Base-by-base conservation (phyloP, 2,888 invertebrate species). In the Eupithecia subfuscata region DNA sequence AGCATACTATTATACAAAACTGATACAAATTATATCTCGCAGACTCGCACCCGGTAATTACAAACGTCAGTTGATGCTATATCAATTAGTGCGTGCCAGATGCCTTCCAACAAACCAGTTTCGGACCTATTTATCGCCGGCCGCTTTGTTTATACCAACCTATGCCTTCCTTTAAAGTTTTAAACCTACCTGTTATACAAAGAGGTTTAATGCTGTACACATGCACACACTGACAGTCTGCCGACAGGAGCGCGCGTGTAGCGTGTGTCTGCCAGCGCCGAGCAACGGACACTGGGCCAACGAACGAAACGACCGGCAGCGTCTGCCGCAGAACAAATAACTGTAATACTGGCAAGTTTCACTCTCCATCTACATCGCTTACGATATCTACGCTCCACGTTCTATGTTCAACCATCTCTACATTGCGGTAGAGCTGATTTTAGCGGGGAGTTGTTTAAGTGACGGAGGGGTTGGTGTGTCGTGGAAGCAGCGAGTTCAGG, bases 141-240 rank as follows among this genome's bases (percentile, higher is more conserved):
- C 81, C 83, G 84, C 89, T 90, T 91, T 90, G 88, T 90, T 86
- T 74, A 79, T 79, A 79, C 78, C 76, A 75, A 79, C 78, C 78
- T 73, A 75, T 76, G 67, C 75, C 76, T 78, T 77, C 80, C 75
- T 75, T 70, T 45, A 80, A 82, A 79, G 87, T 89, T 89, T 85
- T 86, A 86, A 86, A 89, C 92, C 92, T 94, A 94, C 93, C 93
- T 94, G 93, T 93, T 92, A 92, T 91, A 93, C 93, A 93, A 92
- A 60, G 92, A 91, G 91, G 89, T 90, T 90, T 89, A 89, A 88
- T 90, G 87, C 89, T 87, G 85, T 87, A 91, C 90, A 89, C 90
- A 91, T 90, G 88, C 90, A 90, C 91, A 89, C 91, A 90, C 88
- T 82, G 87, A 87, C 86, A 90, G 84, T 83, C 80, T 85, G 88